Conservation (phyloP, 2,113 vertebrate species). For the Megaceryle torquata region DNA sequence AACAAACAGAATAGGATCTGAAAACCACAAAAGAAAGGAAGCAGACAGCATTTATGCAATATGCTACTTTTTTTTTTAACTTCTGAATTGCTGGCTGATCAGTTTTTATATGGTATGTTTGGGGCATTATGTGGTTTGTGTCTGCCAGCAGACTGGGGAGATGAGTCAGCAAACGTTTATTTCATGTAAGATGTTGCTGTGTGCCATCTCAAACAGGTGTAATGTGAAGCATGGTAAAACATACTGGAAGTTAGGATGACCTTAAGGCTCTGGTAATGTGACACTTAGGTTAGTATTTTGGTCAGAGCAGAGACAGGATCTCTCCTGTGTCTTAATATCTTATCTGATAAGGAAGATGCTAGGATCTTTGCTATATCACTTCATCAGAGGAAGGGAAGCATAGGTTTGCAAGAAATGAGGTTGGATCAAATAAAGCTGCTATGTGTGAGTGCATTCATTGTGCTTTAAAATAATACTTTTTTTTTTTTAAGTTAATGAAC, state of each 20-base stretch:
- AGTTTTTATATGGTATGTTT: background rate
- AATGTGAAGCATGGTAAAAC: background rate
- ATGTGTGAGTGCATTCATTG: background rate
- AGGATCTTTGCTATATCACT: background rate
- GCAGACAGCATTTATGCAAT: background rate
- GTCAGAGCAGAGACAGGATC: background rate
- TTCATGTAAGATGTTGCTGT: background rate
- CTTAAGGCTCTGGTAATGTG: background rate
- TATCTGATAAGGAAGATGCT: background rate
- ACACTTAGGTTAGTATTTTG: background rate
- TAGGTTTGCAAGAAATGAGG: background rate
- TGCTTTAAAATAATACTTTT: background rate
- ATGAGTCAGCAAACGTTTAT: background rate
- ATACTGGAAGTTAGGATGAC: background rate
- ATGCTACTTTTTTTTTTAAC: background rate
- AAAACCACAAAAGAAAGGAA: background rate
- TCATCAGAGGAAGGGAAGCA: background rate
- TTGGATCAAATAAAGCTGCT: background rate
- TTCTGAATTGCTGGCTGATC: background rate
- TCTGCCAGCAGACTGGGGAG: background rate
- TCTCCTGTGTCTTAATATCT: background rate
- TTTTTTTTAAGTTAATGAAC: background rate
- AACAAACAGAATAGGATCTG: background rate
- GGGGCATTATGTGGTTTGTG: background rate
- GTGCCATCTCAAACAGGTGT: background rate